phyloP scores from a whole-genome alignment of 2,113 vertebrate genomes.

The Gadus macrocephalus region DNA sequence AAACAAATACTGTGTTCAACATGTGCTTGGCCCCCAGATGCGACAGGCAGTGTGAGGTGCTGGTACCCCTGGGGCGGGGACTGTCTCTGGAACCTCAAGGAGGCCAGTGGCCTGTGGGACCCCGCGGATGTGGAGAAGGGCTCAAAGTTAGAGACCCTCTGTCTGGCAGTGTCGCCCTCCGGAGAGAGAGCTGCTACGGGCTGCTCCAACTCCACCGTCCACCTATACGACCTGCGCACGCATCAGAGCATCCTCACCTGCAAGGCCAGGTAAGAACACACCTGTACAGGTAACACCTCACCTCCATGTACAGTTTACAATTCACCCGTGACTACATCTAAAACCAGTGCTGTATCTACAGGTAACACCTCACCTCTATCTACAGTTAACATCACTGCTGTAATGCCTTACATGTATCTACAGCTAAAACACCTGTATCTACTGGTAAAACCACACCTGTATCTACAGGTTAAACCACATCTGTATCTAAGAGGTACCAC shows the following conservation, averaged over 20 bases:
- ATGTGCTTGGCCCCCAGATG: slow-evolving; percentile 39
- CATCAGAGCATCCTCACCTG: slow-evolving; percentile 37
- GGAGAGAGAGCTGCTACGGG: slow-evolving; percentile 44
- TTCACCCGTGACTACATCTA: too few species aligned
- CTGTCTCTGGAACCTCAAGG: slow-evolving; percentile 41
- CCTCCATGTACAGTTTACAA: neutral
- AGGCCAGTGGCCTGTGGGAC: slow-evolving; percentile 3
- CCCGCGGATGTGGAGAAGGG: neutral
- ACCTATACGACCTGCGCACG: slow-evolving; percentile 57
- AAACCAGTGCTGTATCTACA: too few species aligned
- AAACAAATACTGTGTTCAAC: neutral
- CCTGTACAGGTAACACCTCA: neutral
- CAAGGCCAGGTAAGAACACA: slow-evolving; percentile 43
- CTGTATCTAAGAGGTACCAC: too few species aligned
- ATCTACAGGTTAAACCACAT: too few species aligned
- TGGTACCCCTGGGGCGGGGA: slow-evolving; percentile 55
- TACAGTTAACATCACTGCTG: too few species aligned
- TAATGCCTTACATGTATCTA: too few species aligned
- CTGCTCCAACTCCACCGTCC: slow-evolving; percentile 46
- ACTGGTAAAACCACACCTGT: too few species aligned
- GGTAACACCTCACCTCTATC: too few species aligned
- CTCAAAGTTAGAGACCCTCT: slow-evolving; percentile 45
- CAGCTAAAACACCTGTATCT: too few species aligned
- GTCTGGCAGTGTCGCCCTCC: slow-evolving; percentile 38
- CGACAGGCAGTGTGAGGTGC: slow-evolving; percentile 53